Percentiles rank a stretch among this genome's conserved stretches.
Evolutionary conservation across 2,113 vertebrate species (phyloP).

Genomic region (Rhagologus leucostigma): DNA sequence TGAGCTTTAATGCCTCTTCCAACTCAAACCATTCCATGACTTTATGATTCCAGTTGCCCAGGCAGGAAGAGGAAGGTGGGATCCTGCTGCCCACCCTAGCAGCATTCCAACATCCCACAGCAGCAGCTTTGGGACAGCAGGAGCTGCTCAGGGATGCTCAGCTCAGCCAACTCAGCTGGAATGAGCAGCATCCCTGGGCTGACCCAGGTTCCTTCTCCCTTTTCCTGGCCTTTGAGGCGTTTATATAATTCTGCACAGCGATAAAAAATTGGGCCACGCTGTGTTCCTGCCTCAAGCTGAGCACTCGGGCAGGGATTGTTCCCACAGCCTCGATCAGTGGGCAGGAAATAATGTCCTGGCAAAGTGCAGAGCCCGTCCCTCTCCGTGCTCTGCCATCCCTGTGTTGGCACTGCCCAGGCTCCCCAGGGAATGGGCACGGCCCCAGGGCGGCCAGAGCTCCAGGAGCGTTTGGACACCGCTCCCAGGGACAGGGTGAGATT

Average conservation of each 20-base stretch:
- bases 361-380: background rate
- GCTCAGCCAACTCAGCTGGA: background rate
- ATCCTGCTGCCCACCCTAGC: background rate
- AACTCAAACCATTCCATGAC: background rate
- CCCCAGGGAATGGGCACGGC: background rate
- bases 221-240: background rate
- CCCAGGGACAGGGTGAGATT: background rate
- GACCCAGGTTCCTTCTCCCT: background rate
- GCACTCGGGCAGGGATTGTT: background rate
- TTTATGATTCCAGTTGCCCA: background rate
- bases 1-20: background rate
- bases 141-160: background rate
- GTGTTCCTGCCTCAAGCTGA: background rate
- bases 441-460: background rate
- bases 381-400: fast-evolving
- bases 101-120: background rate
- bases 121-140: background rate
- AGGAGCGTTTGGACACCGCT: fast-evolving
- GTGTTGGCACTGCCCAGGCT: background rate
- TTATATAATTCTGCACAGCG: background rate
- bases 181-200: background rate
- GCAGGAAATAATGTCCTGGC: background rate
- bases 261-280: background rate
- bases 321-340: background rate
- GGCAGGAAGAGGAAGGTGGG: background rate